Evolutionary conservation across 2,888 invertebrate genomes (phyloP).

Genomic region (Torymus auratus): DNA sequence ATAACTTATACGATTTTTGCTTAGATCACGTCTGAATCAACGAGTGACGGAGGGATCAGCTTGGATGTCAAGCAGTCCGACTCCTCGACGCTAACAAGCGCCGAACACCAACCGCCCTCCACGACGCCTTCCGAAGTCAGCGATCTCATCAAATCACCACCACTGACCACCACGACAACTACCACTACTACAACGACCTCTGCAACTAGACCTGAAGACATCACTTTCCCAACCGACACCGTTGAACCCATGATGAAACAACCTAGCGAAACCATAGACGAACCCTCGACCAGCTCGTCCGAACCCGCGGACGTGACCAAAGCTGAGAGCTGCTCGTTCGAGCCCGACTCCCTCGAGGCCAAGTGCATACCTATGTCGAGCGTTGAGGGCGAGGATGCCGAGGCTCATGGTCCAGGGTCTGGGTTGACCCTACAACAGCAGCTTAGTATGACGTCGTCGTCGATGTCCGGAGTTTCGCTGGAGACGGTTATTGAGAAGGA

Average conservation of each 20-base stretch:
- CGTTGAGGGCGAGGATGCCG: slow-evolving; percentile 80
- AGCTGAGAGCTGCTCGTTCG: slow-evolving; percentile 50
- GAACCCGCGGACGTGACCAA: slow-evolving; percentile 15
- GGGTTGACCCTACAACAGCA: slow-evolving; percentile 69
- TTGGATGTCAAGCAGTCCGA: slow-evolving; percentile 57
- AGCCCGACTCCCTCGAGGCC: slow-evolving; percentile 59
- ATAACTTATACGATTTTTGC: neutral
- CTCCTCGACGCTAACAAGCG: slow-evolving; percentile 56
- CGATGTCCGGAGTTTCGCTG: slow-evolving; percentile 72
- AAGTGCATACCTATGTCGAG: slow-evolving; percentile 73
- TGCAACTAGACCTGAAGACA: neutral
- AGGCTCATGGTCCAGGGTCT: slow-evolving; percentile 59
- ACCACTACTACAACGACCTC: no score
- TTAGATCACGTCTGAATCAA: slow-evolving; percentile 53
- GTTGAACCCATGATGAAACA: neutral
- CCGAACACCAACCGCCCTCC: slow-evolving; percentile 69
- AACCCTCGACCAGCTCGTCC: slow-evolving; percentile 35
- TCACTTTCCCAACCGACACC: no score
- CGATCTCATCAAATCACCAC: no score
- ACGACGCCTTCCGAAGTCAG: no score
- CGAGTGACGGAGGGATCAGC: slow-evolving; percentile 24
- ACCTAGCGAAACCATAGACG: slow-evolving; percentile 12
- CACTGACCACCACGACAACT: no score
- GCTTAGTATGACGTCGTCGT: slow-evolving; percentile 73
- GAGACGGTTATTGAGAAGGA: slow-evolving; percentile 74